Base-by-base conservation (phyloP, 1,140 invertebrate species). In the Neodiprion pinetum region DNA sequence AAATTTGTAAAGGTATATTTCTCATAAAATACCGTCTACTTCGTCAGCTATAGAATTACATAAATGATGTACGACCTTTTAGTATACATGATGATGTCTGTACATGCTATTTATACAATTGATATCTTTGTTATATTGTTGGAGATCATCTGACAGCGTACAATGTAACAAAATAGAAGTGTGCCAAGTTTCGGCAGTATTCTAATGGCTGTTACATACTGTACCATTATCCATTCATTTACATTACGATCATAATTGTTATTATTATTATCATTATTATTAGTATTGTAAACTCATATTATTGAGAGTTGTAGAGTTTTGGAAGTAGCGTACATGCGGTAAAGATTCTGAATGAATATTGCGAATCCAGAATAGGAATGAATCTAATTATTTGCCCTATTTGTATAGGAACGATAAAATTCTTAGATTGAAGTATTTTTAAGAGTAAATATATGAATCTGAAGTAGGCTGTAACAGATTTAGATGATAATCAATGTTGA, bases 61-160 rank as follows among this genome's bases (percentile, higher is more conserved):
- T n/a, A 61, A 61, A n/a, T 61, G 53, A 61, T 61, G 11, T 61
- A 61, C 53, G 7, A 61, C 11, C n/a, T n/a, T 11, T 61, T 61
- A 61, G 53, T 61, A 61, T 61, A 61, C 53, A 61, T 11, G 53
- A 61, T 61, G 53, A 61, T 61, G 53, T 61, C 53, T 61, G 11
- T 61, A 61, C 53, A 61, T 61, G 53, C 53, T 61, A 17, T 61
- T 61, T 61, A 61, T 61, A 61, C 53, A 61, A 9, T 61, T 61
- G 53, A 7, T 61, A 61, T 61, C 11, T 61, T 61, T 61, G 53
- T 61, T 61, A 61, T 17, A 61, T 61, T 61, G 53, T 61, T 17
- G n/a, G 53, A 61, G 53, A 61, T 40, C 5, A 40, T 40, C 28
- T 40, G 28, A 40, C 28, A 5, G 5, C 28, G 28, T 61, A 17